phyloP scores from a whole-genome alignment of 2,888 invertebrate genomes.

The Parascotia fuliginaria region DNA sequence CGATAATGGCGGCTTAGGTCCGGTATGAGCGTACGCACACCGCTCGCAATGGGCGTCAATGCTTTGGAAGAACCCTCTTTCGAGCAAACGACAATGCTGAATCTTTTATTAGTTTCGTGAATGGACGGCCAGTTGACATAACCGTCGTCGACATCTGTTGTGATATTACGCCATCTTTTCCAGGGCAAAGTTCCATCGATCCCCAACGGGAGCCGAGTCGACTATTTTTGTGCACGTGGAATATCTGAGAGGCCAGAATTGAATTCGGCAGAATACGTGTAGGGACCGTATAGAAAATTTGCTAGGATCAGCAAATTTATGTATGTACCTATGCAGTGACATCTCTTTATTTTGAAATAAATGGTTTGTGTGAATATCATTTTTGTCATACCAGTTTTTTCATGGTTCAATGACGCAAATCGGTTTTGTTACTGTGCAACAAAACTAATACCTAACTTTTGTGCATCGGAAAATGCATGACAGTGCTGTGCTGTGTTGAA shows the following conservation, averaged over 20 bases:
- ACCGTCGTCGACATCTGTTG: conserved; percentile 83
- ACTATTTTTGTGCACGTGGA: conserved; percentile 76
- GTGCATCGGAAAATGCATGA: conserved; percentile 7
- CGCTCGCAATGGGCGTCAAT: conserved; percentile 62
- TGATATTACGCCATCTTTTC: conserved; percentile 80
- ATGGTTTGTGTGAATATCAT: conserved; percentile 3
- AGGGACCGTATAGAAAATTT: conserved; percentile 40
- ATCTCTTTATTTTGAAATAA: conserved; percentile 31
- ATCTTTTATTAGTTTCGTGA: conserved; percentile 84
- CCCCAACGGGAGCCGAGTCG: conserved; percentile 53
- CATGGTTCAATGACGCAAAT: conserved; percentile 14
- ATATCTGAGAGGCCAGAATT: conserved; percentile 64
- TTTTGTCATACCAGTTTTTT: conserved; percentile 24
- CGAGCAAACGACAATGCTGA: conserved; percentile 80
- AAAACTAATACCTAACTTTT: background rate
- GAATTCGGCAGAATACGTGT: conserved; percentile 57
- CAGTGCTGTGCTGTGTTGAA: conserved; percentile 9
- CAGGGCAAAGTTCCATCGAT: conserved; percentile 66
- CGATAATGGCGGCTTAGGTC: conserved; percentile 68
- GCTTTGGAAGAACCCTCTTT: conserved; percentile 73
- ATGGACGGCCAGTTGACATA: conserved; percentile 83
- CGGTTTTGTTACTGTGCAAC: conserved; percentile 12
- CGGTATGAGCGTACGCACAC: conserved; percentile 57
- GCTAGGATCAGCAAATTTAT: conserved; percentile 33
- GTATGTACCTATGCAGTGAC: conserved; percentile 25